These are phyloP conservation scores for Artibeus lituratus DNA, from an alignment of 2,797 vertebrate genomes.

Conservation along the genomic window DNA sequence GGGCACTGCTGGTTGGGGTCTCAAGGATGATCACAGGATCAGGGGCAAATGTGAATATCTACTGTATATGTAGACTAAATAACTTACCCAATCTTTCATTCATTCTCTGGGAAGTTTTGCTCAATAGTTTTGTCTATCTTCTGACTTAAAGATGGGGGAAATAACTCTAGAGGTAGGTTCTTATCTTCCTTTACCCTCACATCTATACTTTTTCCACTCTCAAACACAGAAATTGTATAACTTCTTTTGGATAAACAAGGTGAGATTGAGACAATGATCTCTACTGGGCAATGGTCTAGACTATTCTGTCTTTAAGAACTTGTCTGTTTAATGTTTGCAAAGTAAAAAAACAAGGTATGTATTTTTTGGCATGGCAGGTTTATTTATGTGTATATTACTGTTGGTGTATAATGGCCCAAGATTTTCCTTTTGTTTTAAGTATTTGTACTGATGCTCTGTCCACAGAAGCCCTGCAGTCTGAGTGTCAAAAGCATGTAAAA, in stretches of 20 bases:
- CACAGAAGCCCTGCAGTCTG: background rate
- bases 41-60: background rate
- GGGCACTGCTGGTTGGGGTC: background rate
- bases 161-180: background rate
- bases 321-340: background rate
- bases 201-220: background rate
- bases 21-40: background rate
- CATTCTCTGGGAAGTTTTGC: background rate
- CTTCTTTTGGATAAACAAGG: background rate
- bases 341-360: background rate
- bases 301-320: background rate
- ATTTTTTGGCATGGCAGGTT: background rate
- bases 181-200: background rate
- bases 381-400: background rate
- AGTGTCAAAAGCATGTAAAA: background rate
- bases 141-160: background rate
- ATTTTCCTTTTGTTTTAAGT: background rate
- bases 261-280: background rate
- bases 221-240: background rate
- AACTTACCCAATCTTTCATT: background rate
- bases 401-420: background rate
- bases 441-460: background rate
- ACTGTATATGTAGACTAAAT: background rate
- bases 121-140: background rate
- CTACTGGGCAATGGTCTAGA: background rate